Conservation (phyloP, 1,140 invertebrate species). For the Hormaphis cornu region DNA sequence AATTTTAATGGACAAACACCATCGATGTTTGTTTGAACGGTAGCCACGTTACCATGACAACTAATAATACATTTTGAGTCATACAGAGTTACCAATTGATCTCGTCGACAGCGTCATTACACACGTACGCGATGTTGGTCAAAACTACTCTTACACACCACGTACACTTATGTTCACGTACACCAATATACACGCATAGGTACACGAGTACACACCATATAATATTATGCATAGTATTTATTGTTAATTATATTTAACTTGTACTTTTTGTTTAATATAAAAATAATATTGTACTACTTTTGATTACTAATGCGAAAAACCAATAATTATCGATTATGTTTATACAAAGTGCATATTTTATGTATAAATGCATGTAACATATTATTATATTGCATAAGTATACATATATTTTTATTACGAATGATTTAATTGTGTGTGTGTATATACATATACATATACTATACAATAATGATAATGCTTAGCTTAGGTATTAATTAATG, state of each 20-base stretch:
- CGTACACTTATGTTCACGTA: not conserved
- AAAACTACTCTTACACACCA: slow-evolving; percentile 24
- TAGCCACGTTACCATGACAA: slow-evolving; percentile 29
- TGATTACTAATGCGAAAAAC: slow-evolving; percentile 2
- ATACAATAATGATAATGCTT: slow-evolving; percentile 3
- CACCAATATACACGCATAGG: not conserved
- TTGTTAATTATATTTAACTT: slow-evolving; percentile 25
- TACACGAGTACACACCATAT: slow-evolving; percentile 22
- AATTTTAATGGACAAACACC: not conserved
- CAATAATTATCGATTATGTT: not conserved
- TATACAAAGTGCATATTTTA: slow-evolving; percentile 6
- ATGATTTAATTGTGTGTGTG: no score
- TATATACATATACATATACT: slow-evolving; percentile 15
- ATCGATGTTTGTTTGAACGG: not conserved
- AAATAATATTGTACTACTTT: slow-evolving; percentile 23
- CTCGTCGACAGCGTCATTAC: slow-evolving; percentile 32
- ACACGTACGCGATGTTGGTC: slow-evolving; percentile 32
- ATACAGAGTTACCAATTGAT: slow-evolving; percentile 32
- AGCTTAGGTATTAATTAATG: slow-evolving; percentile 23
- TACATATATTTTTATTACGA: no score
- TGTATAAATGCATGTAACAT: not conserved
- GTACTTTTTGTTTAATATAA: not conserved
- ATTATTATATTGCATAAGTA: slow-evolving; percentile 12
- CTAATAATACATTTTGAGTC: slow-evolving; percentile 24
- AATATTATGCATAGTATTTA: slow-evolving; percentile 30